These are phyloP conservation scores for Psophia crepitans DNA, from an alignment of 2,113 vertebrate genomes.

Conservation along the genomic window DNA sequence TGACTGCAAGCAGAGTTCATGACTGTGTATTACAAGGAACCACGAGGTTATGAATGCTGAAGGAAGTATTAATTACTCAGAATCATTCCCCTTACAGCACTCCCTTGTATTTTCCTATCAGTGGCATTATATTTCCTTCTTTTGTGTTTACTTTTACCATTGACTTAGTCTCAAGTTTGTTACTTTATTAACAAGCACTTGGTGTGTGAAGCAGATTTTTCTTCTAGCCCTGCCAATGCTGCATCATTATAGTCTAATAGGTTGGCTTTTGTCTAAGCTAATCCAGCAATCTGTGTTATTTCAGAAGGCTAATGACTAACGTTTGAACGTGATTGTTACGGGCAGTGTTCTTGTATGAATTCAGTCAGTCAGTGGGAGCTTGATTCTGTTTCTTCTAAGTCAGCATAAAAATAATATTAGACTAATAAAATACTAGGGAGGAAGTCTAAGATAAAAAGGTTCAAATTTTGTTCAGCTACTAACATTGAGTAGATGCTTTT, in stretches of 20 bases:
- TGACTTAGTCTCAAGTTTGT: constrained; percentile 18
- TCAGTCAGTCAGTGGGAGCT: neutral
- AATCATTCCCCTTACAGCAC: neutral
- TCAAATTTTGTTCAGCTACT: neutral
- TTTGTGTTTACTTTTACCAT: constrained; percentile 15
- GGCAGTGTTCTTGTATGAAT: neutral
- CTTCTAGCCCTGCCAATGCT: neutral
- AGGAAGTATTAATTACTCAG: neutral
- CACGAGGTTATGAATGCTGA: neutral
- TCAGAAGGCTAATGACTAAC: neutral
- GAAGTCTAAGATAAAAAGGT: neutral
- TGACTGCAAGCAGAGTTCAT: neutral
- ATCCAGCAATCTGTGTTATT: constrained; percentile 4
- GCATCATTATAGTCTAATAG: neutral
- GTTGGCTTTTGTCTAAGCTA: neutral
- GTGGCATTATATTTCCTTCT: neutral
- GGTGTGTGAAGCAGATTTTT: neutral
- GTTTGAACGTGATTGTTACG: neutral
- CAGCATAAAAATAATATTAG: neutral
- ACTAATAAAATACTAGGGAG: neutral
- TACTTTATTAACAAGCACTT: constrained; percentile 19
- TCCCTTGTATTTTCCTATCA: constrained; percentile 32
- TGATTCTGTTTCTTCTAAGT: neutral
- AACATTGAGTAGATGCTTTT: neutral
- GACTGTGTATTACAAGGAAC: neutral